These are phyloP conservation scores for Habrosyne pyritoides DNA, from an alignment of 2,888 invertebrate species.

Conservation along the genomic window DNA sequence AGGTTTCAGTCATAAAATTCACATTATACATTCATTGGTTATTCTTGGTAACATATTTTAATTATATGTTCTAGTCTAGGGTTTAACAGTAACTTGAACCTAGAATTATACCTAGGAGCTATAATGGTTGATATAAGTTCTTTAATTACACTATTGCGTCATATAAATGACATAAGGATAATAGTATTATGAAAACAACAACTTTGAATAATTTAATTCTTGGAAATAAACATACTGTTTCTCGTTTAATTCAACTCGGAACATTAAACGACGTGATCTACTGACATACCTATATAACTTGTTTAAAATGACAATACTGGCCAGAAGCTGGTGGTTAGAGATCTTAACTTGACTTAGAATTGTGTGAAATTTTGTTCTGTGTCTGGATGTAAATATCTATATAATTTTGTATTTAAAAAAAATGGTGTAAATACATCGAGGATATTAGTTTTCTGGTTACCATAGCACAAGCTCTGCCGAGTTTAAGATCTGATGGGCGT, in stretches of 20 bases:
- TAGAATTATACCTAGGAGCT: background rate
- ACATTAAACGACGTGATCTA: background rate
- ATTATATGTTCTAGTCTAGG: background rate
- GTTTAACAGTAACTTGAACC: background rate
- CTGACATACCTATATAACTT: background rate
- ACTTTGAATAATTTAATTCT: background rate
- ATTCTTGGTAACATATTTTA: constrained; percentile 6
- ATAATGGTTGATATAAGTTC: background rate
- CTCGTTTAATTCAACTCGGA: background rate
- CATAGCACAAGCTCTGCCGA: no score
- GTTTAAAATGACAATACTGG: background rate
- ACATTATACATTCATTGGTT: constrained; percentile 11
- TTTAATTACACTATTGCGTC: background rate
- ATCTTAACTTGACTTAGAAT: no score
- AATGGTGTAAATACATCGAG: no score
- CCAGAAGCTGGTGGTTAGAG: no score
- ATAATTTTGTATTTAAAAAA: no score
- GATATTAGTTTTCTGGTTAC: no score
- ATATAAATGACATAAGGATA: background rate
- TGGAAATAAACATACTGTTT: background rate
- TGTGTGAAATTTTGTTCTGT: no score
- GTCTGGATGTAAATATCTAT: no score
- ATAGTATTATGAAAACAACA: background rate
- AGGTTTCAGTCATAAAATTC: constrained; percentile 12
- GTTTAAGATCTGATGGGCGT: no score